A percentile compares a stretch with the other conserved stretches of the same genome.
Conservation (phyloP, 2,113 vertebrate genomes). For the Caretta caretta region DNA sequence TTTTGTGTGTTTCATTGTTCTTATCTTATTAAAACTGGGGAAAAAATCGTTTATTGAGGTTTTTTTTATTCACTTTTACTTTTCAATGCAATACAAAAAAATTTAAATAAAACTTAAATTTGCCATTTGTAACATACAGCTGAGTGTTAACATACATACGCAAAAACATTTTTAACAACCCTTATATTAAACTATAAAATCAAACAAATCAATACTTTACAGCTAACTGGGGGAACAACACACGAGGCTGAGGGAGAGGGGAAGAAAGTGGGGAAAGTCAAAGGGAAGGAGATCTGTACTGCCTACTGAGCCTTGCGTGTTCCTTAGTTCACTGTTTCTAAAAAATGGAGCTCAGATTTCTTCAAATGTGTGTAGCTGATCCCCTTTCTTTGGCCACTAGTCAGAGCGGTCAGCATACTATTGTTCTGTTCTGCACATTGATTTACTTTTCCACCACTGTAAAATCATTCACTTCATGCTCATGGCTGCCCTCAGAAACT, state of each 20-base stretch:
- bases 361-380: background rate
- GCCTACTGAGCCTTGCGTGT: fast-evolving
- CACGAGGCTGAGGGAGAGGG: background rate
- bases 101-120: background rate
- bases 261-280: background rate
- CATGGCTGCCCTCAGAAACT: background rate
- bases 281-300: background rate
- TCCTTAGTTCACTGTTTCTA: background rate
- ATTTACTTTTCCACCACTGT: background rate
- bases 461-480: background rate
- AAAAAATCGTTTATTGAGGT: background rate
- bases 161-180: background rate
- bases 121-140: background rate
- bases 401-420: too few relatives aligned
- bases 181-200: background rate
- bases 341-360: background rate
- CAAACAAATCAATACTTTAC: background rate
- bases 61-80: background rate
- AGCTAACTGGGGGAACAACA: background rate
- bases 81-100: background rate
- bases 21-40: background rate
- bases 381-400: too few relatives aligned
- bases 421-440: background rate
- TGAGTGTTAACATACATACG: background rate
- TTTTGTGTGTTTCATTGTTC: background rate